phyloP scores from a whole-genome alignment of 64 coral and sea anemone genomes.

The Montipora capricornis region DNA sequence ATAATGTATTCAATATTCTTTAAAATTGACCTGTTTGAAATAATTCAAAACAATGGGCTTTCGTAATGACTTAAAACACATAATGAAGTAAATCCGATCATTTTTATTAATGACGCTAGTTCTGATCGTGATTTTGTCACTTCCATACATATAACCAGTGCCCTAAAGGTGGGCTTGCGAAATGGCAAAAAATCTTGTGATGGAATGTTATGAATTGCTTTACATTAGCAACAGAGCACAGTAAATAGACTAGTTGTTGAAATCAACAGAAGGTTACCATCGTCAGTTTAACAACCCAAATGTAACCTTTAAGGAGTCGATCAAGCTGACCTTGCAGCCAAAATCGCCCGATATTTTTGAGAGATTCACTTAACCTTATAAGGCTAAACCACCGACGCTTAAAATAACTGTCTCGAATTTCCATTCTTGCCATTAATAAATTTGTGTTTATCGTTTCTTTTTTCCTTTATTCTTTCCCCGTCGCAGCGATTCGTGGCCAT shows the following conservation, averaged over 20 bases:
- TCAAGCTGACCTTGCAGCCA: background rate
- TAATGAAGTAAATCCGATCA: background rate
- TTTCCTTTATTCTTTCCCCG: conserved; percentile 78
- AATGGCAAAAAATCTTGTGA: no score
- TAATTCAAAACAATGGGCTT: background rate
- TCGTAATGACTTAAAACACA: conserved; percentile 6
- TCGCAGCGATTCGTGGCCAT: conserved; percentile 2
- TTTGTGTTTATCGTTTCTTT: conserved; percentile 69
- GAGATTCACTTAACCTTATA: background rate
- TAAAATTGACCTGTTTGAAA: background rate
- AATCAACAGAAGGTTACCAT: no score
- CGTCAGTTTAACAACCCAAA: background rate
- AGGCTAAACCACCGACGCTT: background rate
- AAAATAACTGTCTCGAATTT: background rate
- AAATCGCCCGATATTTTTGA: background rate
- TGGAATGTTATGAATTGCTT: background rate
- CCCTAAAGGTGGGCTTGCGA: background rate
- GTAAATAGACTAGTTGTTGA: conserved; percentile 6
- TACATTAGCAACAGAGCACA: background rate
- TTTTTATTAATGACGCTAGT: no score
- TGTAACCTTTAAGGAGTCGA: background rate
- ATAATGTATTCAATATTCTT: conserved; percentile 37
- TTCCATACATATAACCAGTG: no score
- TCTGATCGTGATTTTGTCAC: no score
- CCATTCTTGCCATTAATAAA: conserved; percentile 8